Conservation (phyloP, 2,797 vertebrate genomes). For the Nasua narica region DNA sequence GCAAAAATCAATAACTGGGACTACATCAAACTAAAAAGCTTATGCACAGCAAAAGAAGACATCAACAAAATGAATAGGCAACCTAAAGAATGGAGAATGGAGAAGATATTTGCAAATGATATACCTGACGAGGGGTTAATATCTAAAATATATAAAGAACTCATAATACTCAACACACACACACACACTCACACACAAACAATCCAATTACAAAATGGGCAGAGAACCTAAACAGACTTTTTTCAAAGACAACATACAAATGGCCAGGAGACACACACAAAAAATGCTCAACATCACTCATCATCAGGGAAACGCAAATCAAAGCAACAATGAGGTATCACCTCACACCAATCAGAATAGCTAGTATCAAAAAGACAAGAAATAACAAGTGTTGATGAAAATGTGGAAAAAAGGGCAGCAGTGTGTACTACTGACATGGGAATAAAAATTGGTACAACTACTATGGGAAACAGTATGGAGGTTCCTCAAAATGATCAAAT, state of each 20-base stretch:
- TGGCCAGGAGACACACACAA: background rate
- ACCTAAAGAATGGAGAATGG: background rate
- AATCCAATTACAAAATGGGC: background rate
- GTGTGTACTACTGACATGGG: background rate
- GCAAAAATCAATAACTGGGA: background rate
- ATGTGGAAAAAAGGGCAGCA: background rate
- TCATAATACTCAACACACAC: background rate
- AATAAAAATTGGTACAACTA: background rate
- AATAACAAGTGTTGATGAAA: background rate
- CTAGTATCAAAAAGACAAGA: background rate
- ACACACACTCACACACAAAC: background rate
- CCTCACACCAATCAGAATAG: background rate
- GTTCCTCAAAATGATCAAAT: background rate
- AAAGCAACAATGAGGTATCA: background rate
- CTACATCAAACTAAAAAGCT: background rate
- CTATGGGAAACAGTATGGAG: background rate
- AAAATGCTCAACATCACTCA: background rate
- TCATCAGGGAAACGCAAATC: background rate
- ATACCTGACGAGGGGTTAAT: background rate
- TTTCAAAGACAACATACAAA: background rate
- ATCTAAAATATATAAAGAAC: background rate
- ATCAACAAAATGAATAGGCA: background rate
- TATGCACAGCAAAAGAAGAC: background rate
- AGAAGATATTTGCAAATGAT: background rate
- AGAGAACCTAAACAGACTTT: background rate